A percentile compares a stretch with the other conserved stretches of the same genome.
Conservation (phyloP, 2,888 invertebrate species). For the Drosophila borealis region DNA sequence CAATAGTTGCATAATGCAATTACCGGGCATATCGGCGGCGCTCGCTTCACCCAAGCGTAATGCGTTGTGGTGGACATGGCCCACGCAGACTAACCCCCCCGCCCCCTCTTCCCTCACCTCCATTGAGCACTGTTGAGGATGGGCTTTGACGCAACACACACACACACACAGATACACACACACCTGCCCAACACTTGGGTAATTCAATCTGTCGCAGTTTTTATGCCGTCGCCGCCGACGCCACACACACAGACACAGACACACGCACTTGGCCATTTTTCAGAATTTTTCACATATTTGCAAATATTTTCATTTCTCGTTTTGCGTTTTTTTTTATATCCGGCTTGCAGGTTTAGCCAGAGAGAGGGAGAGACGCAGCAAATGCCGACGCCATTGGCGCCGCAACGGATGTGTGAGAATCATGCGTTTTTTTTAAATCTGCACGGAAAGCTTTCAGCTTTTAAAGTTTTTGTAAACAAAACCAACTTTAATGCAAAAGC, state of each 20-base stretch:
- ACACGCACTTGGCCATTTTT: slow-evolving; percentile 53
- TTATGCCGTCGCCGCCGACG: slow-evolving; percentile 40
- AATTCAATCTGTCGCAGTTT: slow-evolving; percentile 77
- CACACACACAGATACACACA: slow-evolving; percentile 32
- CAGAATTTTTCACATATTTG: slow-evolving; percentile 76
- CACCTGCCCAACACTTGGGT: slow-evolving; percentile 49
- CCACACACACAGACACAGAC: slow-evolving; percentile 4
- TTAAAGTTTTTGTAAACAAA: slow-evolving; percentile 3
- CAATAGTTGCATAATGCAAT: slow-evolving; percentile 81
- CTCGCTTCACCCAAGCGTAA: slow-evolving; percentile 50
- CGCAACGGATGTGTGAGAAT: slow-evolving; percentile 46
- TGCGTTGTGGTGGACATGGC: slow-evolving; percentile 42
- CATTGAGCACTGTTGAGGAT: neutral
- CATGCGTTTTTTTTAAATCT: slow-evolving; percentile 21
- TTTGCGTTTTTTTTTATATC: slow-evolving; percentile 47
- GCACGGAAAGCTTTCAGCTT: slow-evolving; percentile 18
- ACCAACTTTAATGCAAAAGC: neutral
- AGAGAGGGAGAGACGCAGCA: neutral
- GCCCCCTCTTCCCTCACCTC: neutral
- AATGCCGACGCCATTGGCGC: slow-evolving; percentile 31
- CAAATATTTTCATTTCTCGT: slow-evolving; percentile 71
- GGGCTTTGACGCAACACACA: slow-evolving; percentile 15
- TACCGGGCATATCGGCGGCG: slow-evolving; percentile 65
- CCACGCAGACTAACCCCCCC: neutral
- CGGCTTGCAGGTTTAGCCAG: slow-evolving; percentile 37